phyloP scores from a whole-genome alignment of 2,113 vertebrate species.

The Gymnorhina tibicen region DNA sequence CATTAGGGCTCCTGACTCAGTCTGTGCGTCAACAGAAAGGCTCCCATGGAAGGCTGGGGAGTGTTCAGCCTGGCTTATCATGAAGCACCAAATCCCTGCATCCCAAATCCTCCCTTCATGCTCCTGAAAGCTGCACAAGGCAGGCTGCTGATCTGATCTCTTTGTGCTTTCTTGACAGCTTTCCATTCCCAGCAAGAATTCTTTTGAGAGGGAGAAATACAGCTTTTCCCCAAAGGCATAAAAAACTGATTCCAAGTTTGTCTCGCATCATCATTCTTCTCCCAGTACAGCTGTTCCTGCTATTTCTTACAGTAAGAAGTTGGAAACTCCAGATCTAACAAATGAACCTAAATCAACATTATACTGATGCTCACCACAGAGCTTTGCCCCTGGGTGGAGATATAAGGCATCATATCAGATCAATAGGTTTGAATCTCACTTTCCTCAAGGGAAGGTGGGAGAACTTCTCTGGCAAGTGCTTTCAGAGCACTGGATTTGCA shows the following conservation, averaged over 20 bases:
- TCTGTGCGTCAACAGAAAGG: neutral
- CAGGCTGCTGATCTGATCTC: neutral
- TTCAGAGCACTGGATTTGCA: neutral
- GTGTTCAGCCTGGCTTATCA: neutral
- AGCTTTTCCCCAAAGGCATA: neutral
- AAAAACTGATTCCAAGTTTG: neutral
- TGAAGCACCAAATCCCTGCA: rapidly evolving
- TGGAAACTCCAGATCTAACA: neutral
- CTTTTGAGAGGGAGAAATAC: neutral
- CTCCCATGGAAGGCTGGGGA: neutral
- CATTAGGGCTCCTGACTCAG: neutral
- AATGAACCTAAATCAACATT: neutral
- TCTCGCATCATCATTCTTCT: rapidly evolving
- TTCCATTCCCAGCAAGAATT: neutral
- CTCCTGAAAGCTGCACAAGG: neutral
- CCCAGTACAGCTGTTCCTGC: neutral
- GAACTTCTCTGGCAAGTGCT: neutral
- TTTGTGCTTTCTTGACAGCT: neutral
- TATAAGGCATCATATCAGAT: neutral
- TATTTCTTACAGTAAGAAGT: neutral
- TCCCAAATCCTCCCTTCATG: neutral
- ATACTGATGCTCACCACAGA: neutral
- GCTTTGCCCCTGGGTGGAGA: neutral
- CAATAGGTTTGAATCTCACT: neutral
- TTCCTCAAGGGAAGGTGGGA: neutral